Base-by-base conservation (phyloP, 2,888 invertebrate genomes). In the Oligia strigilis region DNA sequence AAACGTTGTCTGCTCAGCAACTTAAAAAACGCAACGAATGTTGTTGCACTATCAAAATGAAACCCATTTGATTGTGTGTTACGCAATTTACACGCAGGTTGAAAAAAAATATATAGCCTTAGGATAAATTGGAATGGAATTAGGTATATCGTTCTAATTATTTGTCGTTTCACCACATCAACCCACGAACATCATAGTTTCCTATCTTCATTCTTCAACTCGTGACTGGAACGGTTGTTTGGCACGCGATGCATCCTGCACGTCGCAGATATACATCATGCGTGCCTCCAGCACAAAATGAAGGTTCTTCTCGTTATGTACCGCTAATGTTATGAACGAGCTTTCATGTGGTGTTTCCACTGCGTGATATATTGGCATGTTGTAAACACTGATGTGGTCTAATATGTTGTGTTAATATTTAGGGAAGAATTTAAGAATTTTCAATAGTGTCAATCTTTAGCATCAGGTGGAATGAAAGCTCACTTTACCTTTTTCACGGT, bases 251-350 rank as follows among this genome's bases (percentile, higher is more conserved):
- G 58, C 58, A 43, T 2, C 0, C 58, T 58, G 58, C 66, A 66
- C 78, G 79, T 78, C 14, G 23, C 29, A 23, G 6, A 78, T 23
- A 77, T 78, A 82, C 75, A 80, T 83, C 83, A 83, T 70, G 64
- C 23, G 46, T 9, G 43, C 19, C 52, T 29, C 29, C 29, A n/a
- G 29, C 40, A 23, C 40, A 23, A 75, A 82, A 80, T 46, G 14
- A 72, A 65, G 75, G 40, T 52, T 75, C 40, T 43, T 29, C 72
- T 75, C 52, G 66, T 75, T 73, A 75, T 23, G 43, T 58, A 80
- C 76, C 55, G 55, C 75, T 73, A 72, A 80, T 71, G 66, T 74
- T 73, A 80, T 71, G 36, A 71, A 64, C 43, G 19, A 80, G 23
- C 17, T 66, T 19, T 17, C 52, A 46, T 72, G 64, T 49, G 43